Conservation (phyloP, 2,113 vertebrate species). For the Callopanchax toddi region DNA sequence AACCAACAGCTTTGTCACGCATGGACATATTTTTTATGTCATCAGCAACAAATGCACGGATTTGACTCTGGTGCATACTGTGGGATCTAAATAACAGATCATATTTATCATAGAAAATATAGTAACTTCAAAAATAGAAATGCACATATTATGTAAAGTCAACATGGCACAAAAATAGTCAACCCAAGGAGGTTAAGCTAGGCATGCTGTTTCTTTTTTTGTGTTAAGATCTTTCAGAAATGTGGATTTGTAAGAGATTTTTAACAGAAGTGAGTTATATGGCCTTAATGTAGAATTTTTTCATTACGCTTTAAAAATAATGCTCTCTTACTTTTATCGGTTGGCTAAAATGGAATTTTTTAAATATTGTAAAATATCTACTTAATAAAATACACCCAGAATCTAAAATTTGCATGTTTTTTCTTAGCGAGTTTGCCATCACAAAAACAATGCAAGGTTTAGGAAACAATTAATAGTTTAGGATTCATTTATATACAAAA, state of each 20-base stretch:
- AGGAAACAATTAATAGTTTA: too few species aligned
- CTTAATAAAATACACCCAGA: too few species aligned
- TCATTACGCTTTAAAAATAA: too few species aligned
- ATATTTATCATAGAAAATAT: background rate
- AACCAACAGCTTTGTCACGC: constrained; percentile 23
- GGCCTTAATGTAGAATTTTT: background rate
- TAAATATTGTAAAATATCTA: too few species aligned
- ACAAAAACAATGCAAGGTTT: too few species aligned
- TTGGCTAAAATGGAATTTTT: too few species aligned
- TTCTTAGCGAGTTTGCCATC: too few species aligned
- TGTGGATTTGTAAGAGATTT: background rate
- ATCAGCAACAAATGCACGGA: constrained; percentile 11
- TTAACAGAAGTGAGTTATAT: background rate
- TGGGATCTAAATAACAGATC: background rate
- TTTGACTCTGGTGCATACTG: constrained; percentile 1
- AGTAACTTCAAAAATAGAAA: constrained; percentile 3
- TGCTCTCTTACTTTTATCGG: too few species aligned
- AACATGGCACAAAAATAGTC: background rate
- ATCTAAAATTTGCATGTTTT: too few species aligned
- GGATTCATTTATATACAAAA: too few species aligned
- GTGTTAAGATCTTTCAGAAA: too few species aligned
- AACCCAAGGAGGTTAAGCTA: background rate
- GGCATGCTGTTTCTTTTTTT: background rate
- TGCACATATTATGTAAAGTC: background rate
- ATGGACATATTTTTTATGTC: constrained; percentile 6